A percentile compares a stretch with the other conserved stretches of the same genome.
Conservation (phyloP, 2,797 vertebrate species). For the Chanos chanos region DNA sequence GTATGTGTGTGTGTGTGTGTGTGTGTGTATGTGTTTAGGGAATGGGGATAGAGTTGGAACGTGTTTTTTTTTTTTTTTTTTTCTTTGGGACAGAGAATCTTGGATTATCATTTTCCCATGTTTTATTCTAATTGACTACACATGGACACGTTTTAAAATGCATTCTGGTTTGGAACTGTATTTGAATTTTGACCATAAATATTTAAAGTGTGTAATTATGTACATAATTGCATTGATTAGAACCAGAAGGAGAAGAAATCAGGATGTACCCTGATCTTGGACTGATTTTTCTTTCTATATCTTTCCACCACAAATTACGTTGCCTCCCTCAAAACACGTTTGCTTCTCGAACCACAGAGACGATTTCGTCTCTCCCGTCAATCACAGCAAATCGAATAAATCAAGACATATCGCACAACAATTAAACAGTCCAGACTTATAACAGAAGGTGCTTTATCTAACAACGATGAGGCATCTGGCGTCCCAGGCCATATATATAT, state of each 20-base stretch:
- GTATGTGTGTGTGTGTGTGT: neutral
- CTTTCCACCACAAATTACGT: no score
- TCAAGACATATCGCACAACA: no score
- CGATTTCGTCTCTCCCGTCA: no score
- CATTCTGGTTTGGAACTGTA: conserved; percentile 24
- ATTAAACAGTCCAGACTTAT: no score
- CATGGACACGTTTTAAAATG: conserved; percentile 26
- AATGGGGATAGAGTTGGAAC: neutral
- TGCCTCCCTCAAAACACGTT: no score
- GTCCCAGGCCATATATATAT: no score
- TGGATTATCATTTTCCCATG: conserved; percentile 18
- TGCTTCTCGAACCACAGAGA: no score
- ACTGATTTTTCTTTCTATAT: no score
- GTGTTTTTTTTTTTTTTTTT: neutral
- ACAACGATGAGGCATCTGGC: no score
- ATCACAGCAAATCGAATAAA: no score
- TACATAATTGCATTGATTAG: conserved; percentile 46
- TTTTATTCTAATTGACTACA: neutral
- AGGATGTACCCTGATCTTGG: no score
- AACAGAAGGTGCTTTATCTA: no score
- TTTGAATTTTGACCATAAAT: conserved; percentile 41
- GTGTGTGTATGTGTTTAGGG: neutral
- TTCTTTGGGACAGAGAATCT: conserved; percentile 10
- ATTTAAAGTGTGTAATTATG: conserved; percentile 37
- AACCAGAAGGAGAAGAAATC: conserved; percentile 53